Evolutionary conservation across 2,113 vertebrate genomes (phyloP).

Genomic region (Cervus canadensis): DNA sequence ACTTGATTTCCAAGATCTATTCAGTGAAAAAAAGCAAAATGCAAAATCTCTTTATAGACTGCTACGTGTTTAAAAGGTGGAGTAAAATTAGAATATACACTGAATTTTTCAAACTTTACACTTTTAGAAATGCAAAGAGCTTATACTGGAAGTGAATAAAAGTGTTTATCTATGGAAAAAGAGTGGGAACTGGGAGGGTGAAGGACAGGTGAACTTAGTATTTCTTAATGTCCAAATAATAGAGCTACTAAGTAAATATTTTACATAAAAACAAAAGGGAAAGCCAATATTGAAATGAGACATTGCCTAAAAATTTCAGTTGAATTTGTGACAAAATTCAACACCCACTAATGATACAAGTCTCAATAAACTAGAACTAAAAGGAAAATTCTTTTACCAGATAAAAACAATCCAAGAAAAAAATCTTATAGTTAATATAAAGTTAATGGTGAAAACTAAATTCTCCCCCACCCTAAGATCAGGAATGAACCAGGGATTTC

Average conservation of each 20-base stretch:
- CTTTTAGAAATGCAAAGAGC: neutral
- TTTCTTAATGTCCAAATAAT: neutral
- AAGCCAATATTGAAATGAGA: neutral
- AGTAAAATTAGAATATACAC: neutral
- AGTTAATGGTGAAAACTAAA: neutral
- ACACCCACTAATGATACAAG: neutral
- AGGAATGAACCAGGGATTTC: neutral
- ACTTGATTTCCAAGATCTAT: neutral
- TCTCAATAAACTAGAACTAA: neutral
- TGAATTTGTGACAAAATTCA: neutral
- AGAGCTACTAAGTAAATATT: neutral
- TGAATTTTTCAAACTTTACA: neutral
- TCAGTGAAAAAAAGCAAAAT: neutral
- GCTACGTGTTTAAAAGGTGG: neutral
- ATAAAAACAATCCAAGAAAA: neutral
- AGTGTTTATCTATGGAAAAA: neutral
- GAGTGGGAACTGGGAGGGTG: neutral
- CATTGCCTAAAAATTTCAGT: neutral
- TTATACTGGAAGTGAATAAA: neutral
- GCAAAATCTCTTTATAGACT: neutral
- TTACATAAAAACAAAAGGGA: constrained; percentile 10
- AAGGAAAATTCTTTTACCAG: neutral
- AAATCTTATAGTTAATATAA: neutral
- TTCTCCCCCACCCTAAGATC: neutral
- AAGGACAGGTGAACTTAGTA: neutral